Evolutionary conservation across 2,888 invertebrate genomes (phyloP).

Genomic region (Drosophila borealis): DNA sequence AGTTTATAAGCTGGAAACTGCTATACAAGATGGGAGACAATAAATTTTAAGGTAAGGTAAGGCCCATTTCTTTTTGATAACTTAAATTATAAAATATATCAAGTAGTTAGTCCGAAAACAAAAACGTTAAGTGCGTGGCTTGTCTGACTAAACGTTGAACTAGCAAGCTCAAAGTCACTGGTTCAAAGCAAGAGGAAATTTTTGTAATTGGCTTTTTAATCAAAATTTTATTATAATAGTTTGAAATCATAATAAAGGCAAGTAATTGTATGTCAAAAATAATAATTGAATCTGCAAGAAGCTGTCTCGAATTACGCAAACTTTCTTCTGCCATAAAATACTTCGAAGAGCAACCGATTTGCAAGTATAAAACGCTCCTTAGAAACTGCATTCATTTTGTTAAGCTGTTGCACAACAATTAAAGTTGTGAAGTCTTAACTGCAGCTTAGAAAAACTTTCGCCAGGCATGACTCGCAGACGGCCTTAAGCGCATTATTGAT

Average conservation of each 20-base stretch:
- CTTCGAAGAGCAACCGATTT: background rate
- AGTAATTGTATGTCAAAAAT: too few species aligned
- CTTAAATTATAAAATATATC: too few species aligned
- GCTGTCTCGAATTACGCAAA: too few species aligned
- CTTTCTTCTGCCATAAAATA: too few species aligned
- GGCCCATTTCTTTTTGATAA: too few species aligned
- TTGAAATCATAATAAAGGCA: too few species aligned
- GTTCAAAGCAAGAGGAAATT: too few species aligned
- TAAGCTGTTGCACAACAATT: slow-evolving; percentile 15
- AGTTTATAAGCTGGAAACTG: background rate
- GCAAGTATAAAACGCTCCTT: background rate
- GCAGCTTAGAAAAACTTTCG: slow-evolving; percentile 18
- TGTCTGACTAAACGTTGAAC: too few species aligned
- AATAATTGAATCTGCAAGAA: too few species aligned
- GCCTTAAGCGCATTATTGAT: slow-evolving; percentile 17
- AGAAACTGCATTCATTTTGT: slow-evolving; percentile 3
- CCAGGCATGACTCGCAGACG: slow-evolving; percentile 1
- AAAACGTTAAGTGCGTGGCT: background rate
- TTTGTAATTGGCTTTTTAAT: too few species aligned
- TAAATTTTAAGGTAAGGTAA: background rate
- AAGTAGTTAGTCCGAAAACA: background rate
- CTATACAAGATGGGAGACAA: background rate
- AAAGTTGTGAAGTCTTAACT: slow-evolving; percentile 19
- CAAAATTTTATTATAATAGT: too few species aligned
- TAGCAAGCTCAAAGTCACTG: too few species aligned